phyloP scores from a whole-genome alignment of 2,888 invertebrate species.

The Hydrotaea diabolus region DNA sequence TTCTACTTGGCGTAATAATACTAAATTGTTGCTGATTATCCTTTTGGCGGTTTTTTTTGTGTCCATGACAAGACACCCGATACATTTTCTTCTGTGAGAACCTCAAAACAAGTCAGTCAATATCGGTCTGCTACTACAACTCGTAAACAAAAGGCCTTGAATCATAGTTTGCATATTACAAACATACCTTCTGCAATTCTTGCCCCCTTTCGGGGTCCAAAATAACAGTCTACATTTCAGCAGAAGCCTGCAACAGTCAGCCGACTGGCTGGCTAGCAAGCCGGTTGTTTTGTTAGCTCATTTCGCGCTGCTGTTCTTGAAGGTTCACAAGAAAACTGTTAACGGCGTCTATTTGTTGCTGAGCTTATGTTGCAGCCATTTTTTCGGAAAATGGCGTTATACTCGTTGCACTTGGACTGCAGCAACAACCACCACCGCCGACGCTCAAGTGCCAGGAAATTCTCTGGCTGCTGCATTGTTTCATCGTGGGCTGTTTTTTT shows the following conservation, averaged over 20 bases:
- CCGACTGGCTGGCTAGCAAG: conserved; percentile 54
- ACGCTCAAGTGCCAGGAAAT: conserved; percentile 12
- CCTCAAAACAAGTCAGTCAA: conserved; percentile 57
- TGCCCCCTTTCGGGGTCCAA: background rate
- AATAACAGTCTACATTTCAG: conserved; percentile 33
- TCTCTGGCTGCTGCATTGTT: conserved; percentile 25
- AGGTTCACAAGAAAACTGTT: conserved; percentile 35
- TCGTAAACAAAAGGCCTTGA: conserved; percentile 28
- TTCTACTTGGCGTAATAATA: conserved; percentile 80
- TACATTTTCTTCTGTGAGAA: conserved; percentile 19
- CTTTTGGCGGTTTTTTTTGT: conserved; percentile 78
- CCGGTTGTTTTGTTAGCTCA: conserved; percentile 33
- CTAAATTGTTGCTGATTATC: conserved; percentile 81
- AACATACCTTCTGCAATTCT: conserved; percentile 47
- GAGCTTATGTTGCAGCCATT: conserved; percentile 66
- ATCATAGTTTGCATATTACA: conserved; percentile 61
- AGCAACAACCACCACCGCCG: conserved; percentile 30
- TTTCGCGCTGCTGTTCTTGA: background rate
- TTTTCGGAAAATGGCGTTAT: conserved; percentile 77
- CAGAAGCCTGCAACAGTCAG: conserved; percentile 48
- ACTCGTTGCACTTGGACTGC: conserved; percentile 73
- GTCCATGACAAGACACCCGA: conserved; percentile 19
- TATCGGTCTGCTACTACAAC: background rate
- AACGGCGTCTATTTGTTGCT: conserved; percentile 64
- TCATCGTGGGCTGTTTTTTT: conserved; percentile 15